Conservation (phyloP, 2,888 invertebrate species). For the Acleris cristana region DNA sequence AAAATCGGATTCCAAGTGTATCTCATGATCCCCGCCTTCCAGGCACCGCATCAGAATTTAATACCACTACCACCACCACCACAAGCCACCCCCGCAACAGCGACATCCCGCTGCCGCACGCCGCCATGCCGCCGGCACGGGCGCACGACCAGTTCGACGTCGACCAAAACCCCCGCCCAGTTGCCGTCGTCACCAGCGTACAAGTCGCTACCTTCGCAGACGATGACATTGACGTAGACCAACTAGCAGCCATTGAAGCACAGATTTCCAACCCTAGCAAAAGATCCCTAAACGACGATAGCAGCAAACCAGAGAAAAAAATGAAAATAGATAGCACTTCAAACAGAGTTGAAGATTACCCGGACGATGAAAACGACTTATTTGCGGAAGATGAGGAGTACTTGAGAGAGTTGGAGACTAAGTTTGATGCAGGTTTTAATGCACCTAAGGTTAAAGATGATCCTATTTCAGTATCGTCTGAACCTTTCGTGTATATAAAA, state of each 20-base stretch:
- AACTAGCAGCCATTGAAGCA: constrained; percentile 67
- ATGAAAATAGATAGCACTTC: constrained; percentile 50
- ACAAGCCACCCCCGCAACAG: constrained; percentile 52
- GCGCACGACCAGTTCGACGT: constrained; percentile 40
- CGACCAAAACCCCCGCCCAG: constrained; percentile 44
- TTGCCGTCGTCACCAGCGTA: constrained; percentile 55
- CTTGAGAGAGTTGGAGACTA: constrained; percentile 41
- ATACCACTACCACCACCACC: constrained; percentile 48
- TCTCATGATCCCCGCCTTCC: constrained; percentile 39
- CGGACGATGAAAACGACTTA: constrained; percentile 58
- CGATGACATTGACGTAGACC: constrained; percentile 69
- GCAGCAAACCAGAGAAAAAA: constrained; percentile 62
- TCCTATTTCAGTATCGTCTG: constrained; percentile 50
- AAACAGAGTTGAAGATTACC: constrained; percentile 58
- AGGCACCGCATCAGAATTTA: constrained; percentile 49
- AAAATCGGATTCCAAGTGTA: too few relatives aligned
- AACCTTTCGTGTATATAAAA: constrained; percentile 76
- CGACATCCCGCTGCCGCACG: constrained; percentile 56
- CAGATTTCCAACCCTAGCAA: constrained; percentile 57
- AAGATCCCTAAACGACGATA: constrained; percentile 47
- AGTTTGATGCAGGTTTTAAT: constrained; percentile 40
- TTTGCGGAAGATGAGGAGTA: constrained; percentile 68
- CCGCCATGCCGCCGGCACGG: constrained; percentile 51
- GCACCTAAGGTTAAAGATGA: constrained; percentile 30
- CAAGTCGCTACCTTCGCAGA: constrained; percentile 59